Percentiles rank a stretch among this genome's conserved stretches.
Evolutionary conservation across 2,888 invertebrate species (phyloP).

Genomic region (Phengaris alcon): DNA sequence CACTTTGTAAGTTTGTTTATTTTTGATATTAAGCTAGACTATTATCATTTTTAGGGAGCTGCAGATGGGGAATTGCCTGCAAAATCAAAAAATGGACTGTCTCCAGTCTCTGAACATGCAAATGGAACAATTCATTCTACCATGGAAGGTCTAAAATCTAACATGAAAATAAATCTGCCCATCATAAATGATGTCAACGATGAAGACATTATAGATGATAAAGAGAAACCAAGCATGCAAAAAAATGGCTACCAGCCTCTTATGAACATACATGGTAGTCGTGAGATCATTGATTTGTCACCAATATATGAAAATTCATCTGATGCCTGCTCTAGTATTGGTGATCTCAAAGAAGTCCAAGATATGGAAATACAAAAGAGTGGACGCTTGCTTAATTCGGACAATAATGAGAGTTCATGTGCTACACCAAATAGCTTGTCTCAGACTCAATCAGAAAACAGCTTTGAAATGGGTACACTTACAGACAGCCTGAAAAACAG

Average conservation of each 20-base stretch:
- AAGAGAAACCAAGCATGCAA: constrained; percentile 47
- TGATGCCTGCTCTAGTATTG: constrained; percentile 74
- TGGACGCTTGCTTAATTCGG: constrained; percentile 58
- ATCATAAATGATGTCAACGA: constrained; percentile 74
- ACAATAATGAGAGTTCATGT: constrained; percentile 63
- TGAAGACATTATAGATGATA: constrained; percentile 65
- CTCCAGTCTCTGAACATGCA: constrained; percentile 68
- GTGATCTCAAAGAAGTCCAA: constrained; percentile 60
- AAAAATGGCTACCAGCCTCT: constrained; percentile 70
- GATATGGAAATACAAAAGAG: constrained; percentile 63
- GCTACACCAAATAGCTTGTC: constrained; percentile 69
- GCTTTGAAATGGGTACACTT: constrained; percentile 69
- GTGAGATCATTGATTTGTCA: constrained; percentile 72
- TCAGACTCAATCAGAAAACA: constrained; percentile 74
- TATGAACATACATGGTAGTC: constrained; percentile 57
- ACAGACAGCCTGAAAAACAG: constrained; percentile 71
- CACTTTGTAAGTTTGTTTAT: neutral
- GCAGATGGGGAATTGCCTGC: constrained; percentile 68
- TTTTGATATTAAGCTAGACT: neutral
- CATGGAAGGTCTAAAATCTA: constrained; percentile 71
- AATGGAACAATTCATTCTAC: constrained; percentile 71
- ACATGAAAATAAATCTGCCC: constrained; percentile 71
- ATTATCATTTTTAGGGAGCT: constrained; percentile 52
- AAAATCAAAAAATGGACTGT: constrained; percentile 67
- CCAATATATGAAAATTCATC: constrained; percentile 76